Evolutionary conservation across 2,797 vertebrate genomes (phyloP).

Genomic region (Sitta carolinensis): DNA sequence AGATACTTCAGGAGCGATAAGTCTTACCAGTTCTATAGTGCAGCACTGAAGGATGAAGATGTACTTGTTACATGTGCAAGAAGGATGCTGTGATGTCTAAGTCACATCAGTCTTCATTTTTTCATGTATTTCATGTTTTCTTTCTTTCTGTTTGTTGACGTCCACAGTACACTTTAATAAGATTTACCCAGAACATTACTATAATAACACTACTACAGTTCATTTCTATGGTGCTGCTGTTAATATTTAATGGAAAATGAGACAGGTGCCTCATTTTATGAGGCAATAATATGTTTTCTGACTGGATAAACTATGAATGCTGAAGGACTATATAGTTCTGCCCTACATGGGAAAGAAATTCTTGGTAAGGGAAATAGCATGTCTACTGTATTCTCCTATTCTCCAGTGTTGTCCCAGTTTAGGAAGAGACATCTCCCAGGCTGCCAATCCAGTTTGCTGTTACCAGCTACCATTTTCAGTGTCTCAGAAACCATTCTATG

Average conservation of each 20-base stretch:
- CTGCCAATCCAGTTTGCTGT: not conserved
- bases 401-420: not conserved
- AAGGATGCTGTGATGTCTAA: not conserved
- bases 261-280: constrained; percentile 54
- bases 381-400: not conserved
- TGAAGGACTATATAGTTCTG: not conserved
- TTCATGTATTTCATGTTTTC: not conserved
- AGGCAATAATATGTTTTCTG: constrained; percentile 7
- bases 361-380: not conserved
- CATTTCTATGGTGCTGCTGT: constrained; percentile 32
- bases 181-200: constrained; percentile 17
- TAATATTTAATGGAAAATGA: constrained; percentile 68
- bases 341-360: not conserved
- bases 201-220: constrained; percentile 22
- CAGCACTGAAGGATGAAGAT: not conserved
- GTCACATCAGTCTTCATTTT: not conserved
- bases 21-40: accelerated
- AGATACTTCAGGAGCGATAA: not conserved
- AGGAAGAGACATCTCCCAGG: not conserved
- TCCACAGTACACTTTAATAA: not conserved
- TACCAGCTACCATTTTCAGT: not conserved
- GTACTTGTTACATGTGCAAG: not conserved
- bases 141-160: constrained; percentile 4
- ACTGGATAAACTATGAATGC: constrained; percentile 11
- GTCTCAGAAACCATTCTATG: not conserved